A percentile compares a stretch with the other conserved stretches of the same genome.
Evolutionary conservation across 2,797 vertebrate genomes (phyloP).

Genomic region (Ara ararauna): DNA sequence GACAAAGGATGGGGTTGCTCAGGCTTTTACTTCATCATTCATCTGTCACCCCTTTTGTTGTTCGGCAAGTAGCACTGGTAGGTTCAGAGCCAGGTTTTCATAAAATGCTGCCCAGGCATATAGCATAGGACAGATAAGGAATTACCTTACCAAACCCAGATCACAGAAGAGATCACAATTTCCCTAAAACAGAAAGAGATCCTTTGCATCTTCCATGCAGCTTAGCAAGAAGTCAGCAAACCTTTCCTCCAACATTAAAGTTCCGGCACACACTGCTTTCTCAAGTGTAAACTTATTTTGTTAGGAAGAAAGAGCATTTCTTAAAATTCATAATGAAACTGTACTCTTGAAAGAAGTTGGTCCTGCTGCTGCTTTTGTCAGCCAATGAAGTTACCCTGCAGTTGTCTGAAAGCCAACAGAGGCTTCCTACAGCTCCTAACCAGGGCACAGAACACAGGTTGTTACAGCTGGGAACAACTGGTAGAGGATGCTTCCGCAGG

Average conservation of each 20-base stretch:
- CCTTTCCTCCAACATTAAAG: neutral
- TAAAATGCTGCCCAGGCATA: neutral
- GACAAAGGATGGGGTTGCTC: neutral
- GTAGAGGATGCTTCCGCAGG: neutral
- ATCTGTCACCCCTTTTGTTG: neutral
- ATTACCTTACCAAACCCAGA: neutral
- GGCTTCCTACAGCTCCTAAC: neutral
- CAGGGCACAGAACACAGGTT: neutral
- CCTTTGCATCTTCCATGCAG: neutral
- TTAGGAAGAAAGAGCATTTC: neutral
- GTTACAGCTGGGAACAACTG: neutral
- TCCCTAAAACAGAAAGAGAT: neutral
- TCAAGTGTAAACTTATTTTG: neutral
- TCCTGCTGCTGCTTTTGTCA: neutral
- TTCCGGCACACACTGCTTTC: neutral
- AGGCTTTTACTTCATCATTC: neutral
- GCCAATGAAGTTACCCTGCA: neutral
- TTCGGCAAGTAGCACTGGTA: neutral
- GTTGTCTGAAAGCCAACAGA: neutral
- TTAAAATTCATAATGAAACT: neutral
- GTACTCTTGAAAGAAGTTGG: neutral
- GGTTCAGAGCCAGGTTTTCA: neutral
- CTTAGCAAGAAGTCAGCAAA: neutral
- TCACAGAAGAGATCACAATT: neutral
- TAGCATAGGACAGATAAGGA: accelerated